phyloP scores from a whole-genome alignment of 1,140 invertebrate genomes.

The Drosophila trapezifrons region DNA sequence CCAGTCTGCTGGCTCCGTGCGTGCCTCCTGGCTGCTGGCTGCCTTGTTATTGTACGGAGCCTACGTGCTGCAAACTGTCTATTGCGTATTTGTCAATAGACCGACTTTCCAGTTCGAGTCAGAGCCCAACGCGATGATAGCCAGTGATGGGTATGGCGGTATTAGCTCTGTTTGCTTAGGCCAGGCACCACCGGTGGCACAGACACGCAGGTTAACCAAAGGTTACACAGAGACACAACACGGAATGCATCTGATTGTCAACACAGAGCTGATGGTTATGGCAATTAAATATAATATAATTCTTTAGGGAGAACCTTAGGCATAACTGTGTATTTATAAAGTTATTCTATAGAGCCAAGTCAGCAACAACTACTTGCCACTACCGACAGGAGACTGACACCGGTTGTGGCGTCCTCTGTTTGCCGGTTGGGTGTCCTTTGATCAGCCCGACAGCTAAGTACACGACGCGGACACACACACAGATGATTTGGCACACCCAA shows the following conservation, averaged over 20 bases:
- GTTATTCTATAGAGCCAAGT: no score
- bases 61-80: slow-evolving; percentile 67
- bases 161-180: slow-evolving; percentile 2
- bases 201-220: background rate
- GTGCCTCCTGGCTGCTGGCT: slow-evolving; percentile 21
- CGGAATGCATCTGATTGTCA: background rate
- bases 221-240: background rate
- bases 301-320: no score
- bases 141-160: background rate
- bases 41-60: slow-evolving; percentile 45
- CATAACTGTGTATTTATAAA: no score
- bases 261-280: no score
- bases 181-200: background rate
- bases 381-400: no score
- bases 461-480: slow-evolving; percentile 11
- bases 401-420: no score
- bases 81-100: slow-evolving; percentile 66
- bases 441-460: slow-evolving; percentile 16
- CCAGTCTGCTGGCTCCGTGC: slow-evolving; percentile 36
- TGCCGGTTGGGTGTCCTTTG: background rate
- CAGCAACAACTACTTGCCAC: no score
- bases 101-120: slow-evolving; percentile 25
- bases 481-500: background rate
- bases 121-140: slow-evolving; percentile 12
- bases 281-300: slow-evolving; percentile 5